Base-by-base conservation (phyloP, 35 echinoderm and acorn worm species). In the Amphiura filiformis region DNA sequence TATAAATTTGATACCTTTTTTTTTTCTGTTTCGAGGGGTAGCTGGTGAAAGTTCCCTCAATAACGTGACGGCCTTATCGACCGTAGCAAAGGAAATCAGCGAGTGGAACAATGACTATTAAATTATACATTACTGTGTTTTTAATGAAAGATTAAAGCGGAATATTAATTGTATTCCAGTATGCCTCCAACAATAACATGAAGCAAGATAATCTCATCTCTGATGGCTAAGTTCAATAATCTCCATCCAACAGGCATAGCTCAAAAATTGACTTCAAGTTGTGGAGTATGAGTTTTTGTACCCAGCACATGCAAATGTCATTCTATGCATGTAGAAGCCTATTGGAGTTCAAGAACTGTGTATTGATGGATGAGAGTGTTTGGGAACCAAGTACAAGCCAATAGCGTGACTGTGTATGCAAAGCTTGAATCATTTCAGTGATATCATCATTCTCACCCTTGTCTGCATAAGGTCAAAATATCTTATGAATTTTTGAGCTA, bases 61-160 rank as follows among this genome's bases (percentile, higher is more conserved):
- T 70, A 26, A 70, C n/a, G 61, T n/a, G 26, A 70, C 26, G 61
- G 61, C 61, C 61, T 70, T 15, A n/a, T 30, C 15, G 26, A 70
- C 61, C 26, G 20, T 52, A 20, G 7, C 20, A n/a, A n/a, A 4
- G 17, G 28, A 70, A 70, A 23, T 70, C 61, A 26, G 7, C 9
- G 9, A 70, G 26, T 70, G 61, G 9, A 70, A 70, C 61, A 70
- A 70, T 70, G 61, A 23, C 7, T 3, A 70, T 70, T 70, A 70
- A 70, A 70, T 70, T 70, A 70, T 70, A 70, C 61, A 70, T 70
- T n/a, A 23, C 61, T 26, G 61, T 70, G 61, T 70, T 26, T 70
- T 5, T 13, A 70, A 70, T 70, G 61, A 70, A 70, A 70, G 61
- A 70, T 70, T 70, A 70, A 70, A n/a, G 7, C 44, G 7, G 7